These are phyloP conservation scores for Apocrypta bakeri DNA, from an alignment of 1,140 invertebrate genomes.

Conservation along the genomic window DNA sequence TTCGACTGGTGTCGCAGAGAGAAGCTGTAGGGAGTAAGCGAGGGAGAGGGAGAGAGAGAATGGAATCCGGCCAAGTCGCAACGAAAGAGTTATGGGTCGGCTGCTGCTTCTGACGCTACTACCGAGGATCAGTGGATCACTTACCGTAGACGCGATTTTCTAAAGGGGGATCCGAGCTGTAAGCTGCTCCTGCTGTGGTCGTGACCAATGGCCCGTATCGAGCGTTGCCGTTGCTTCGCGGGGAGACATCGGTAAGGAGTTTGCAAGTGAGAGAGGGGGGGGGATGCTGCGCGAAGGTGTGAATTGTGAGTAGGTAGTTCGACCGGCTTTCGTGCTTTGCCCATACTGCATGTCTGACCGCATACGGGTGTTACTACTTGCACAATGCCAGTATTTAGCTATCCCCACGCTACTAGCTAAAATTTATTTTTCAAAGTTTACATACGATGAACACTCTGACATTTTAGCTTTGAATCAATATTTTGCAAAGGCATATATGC, in stretches of 20 bases:
- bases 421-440: not conserved
- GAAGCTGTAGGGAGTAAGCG: not conserved
- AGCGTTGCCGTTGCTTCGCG: too few relatives aligned
- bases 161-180: not conserved
- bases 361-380: not conserved
- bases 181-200: not conserved
- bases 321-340: not conserved
- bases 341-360: not conserved
- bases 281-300: not conserved
- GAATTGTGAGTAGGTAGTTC: not conserved
- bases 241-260: not conserved
- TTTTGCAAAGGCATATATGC: too few relatives aligned
- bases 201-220: not conserved
- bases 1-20: too few relatives aligned
- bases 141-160: constrained; percentile 1
- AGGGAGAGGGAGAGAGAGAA: not conserved
- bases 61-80: not conserved
- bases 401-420: too few relatives aligned
- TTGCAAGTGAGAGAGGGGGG: not conserved
- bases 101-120: not conserved
- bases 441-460: not conserved
- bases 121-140: not conserved
- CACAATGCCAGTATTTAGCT: not conserved
- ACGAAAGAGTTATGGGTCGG: not conserved
- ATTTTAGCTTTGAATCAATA: not conserved